Evolutionary conservation across 92 coral and sea anemone genomes (phyloP), one percentile per base, ranked within the genome.

Genomic region (Bergia puertoricense): DNA sequence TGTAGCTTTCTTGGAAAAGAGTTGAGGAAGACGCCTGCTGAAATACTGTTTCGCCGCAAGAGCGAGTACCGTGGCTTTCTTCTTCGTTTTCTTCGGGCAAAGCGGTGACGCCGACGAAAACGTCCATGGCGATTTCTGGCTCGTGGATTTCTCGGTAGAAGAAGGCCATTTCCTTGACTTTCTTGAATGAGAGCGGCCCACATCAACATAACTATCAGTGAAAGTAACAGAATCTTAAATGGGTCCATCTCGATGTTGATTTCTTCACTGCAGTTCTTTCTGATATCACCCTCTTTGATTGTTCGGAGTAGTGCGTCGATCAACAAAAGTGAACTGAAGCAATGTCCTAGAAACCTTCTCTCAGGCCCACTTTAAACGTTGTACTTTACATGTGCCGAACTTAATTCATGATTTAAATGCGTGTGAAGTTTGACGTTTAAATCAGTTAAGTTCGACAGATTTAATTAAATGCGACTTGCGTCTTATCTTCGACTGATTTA

Each of bases 61-160:
- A 72, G 18, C 76, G 44, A 36, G 44, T 36, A 40, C 41, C 23
- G 22, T 72, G 39, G 76, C 8, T 39, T 72, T 72, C 76, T 30
- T 40, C 76, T n/a, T 72, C 76, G 22, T n/a, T 39, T 72, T 48
- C 54, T 48, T 8, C 54, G 5, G 5, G 54, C 54, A 39, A 14
- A 23, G 15, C 76, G 39, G 76, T 15, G 76, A 72, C 76, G 76
- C 11, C 20, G 76, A 4, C 76, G 39, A 36, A 5, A 23, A n/a
- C 76, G 3, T 37, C 76, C 41, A 8, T 23, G 9, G 76, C 76
- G 76, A 8, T 72, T 72, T 72, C 76, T 72, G 76, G 76, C 76
- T 9, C 76, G 76, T 2, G 76, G 76, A 30, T 72, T 72, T 72
- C 76, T 72, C 23, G 76, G 76, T 39, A 72, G 76, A n/a, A 72